These are phyloP conservation scores for Vidua chalybeata DNA, from an alignment of 2,113 vertebrate genomes.

Conservation along the genomic window DNA sequence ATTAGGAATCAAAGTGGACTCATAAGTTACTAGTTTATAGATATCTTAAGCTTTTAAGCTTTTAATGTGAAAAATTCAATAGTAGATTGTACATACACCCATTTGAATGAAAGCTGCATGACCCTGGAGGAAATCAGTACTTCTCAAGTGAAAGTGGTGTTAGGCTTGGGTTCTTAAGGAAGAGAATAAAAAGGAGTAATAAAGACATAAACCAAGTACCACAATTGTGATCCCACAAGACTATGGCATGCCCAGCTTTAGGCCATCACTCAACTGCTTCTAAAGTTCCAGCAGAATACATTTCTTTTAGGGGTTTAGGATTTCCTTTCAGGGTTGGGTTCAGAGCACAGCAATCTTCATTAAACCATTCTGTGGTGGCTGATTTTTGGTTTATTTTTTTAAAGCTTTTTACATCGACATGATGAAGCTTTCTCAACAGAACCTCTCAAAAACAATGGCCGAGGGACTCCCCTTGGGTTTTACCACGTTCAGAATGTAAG, in stretches of 20 bases:
- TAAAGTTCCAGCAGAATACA: background rate
- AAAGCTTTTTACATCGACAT: slow-evolving; percentile 92
- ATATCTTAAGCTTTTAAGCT: background rate
- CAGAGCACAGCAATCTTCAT: background rate
- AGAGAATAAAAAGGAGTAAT: background rate
- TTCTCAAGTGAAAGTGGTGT: background rate
- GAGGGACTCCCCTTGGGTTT: slow-evolving; percentile 92
- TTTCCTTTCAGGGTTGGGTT: background rate
- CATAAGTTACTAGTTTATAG: background rate
- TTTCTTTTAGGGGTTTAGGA: background rate
- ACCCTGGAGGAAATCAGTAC: background rate
- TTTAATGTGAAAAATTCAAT: background rate
- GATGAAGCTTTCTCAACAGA: slow-evolving; percentile 99
- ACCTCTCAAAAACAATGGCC: slow-evolving; percentile 93
- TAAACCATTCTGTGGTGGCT: background rate
- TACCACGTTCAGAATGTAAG: slow-evolving; percentile 98
- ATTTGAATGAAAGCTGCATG: background rate
- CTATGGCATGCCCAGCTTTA: background rate
- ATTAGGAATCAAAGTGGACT: background rate
- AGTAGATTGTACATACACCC: background rate
- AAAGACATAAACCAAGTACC: background rate
- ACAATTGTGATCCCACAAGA: background rate
- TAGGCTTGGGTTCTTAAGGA: background rate
- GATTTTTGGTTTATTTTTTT: background rate
- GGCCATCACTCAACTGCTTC: background rate